A percentile compares a stretch with the other conserved stretches of the same genome.
Conservation (phyloP, 2,797 vertebrate genomes). For the Mareca strepera region DNA sequence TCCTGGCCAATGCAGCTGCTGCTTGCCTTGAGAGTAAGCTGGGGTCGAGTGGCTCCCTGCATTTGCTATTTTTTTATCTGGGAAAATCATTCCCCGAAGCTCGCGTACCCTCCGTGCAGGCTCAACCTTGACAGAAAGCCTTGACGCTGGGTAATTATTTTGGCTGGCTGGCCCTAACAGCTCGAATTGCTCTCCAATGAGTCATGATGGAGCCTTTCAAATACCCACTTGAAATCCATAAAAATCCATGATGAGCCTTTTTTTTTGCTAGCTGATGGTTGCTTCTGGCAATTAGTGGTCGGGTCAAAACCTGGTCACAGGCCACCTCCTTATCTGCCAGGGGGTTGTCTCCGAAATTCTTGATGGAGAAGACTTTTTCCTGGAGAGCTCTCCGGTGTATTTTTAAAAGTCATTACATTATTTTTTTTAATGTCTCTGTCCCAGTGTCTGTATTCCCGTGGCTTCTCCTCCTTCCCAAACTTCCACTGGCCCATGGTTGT, state of each 20-base stretch:
- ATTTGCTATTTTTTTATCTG: background rate
- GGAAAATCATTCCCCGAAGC: background rate
- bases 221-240: constrained; percentile 44
- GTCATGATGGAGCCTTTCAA: constrained; percentile 48
- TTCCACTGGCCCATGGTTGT: background rate
- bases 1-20: background rate
- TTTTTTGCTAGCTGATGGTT: background rate
- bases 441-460: background rate
- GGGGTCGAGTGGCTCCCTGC: background rate
- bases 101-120: background rate
- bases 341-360: background rate
- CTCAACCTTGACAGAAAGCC: constrained; percentile 6
- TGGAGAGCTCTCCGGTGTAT: background rate
- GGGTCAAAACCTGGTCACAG: constrained; percentile 34
- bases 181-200: constrained; percentile 40
- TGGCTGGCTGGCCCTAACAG: background rate
- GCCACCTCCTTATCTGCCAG: background rate
- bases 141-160: constrained; percentile 50
- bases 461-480: background rate
- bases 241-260: background rate
- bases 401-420: background rate
- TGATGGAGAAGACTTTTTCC: background rate
- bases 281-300: background rate
- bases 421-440: background rate
- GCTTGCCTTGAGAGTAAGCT: constrained; percentile 17